Evolutionary conservation across 2,888 invertebrate genomes (phyloP), one percentile per base, ranked within the genome.

Genomic region (Cancer borealis): DNA sequence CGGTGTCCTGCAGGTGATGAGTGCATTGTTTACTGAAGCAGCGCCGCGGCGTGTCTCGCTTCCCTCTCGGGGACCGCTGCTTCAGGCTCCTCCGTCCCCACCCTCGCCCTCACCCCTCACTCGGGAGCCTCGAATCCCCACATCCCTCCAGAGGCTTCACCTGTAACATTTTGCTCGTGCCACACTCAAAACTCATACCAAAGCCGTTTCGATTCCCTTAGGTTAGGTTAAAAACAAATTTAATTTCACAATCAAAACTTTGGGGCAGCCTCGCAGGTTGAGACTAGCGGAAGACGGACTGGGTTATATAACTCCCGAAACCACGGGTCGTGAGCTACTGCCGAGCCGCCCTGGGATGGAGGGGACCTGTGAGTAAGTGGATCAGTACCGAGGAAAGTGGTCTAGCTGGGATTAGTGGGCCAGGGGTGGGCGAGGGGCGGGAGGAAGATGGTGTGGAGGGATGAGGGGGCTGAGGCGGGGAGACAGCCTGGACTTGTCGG

Each of bases 241-340:
- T 39, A 84, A 84, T 84, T 84, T 39, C 84, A 84, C 84, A 84
- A 84, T 84, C 84, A 84, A 84, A 84, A 84, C 84, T 84, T 84
- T 30, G 84, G 84, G 39, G 6, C 84, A 30, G 39, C 14, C 84
- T 84, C 39, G 39, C 84, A 39, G 46, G 88, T 60, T 26, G 89
- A 49, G 89, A 47, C 84, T 12, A 90, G 88, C 49, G 47, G 46
- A 45, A 21, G 88, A 88, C 88, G 54, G 89, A 92, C 49, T 46
- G 73, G 60, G 17, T 60, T 45, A 73, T 46, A 46, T 46, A 92
- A 73, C 45, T 79, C 73, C 73, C 60, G 3, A 3, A 60, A 60
- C 60, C 60, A 60, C 17, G 60, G 21, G 60, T 60, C 21, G 60
- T 60, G 60, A 60, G 60, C 60, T 54, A 47, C 84, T 26, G 91